Conservation (phyloP, 2,113 vertebrate genomes). For the Mesoclemmys tuberculata region DNA sequence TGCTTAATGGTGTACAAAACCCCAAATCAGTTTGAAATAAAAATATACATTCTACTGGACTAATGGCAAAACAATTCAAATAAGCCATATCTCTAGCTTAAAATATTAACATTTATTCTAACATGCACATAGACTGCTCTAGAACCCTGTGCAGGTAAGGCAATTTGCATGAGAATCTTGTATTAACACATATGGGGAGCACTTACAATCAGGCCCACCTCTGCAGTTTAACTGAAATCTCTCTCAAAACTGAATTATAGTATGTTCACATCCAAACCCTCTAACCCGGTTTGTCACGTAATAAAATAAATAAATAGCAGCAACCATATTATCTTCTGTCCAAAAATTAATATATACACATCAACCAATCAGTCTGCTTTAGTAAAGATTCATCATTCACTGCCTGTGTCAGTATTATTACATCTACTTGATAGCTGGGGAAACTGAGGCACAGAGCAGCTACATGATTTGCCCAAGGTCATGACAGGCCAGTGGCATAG, state of each 20-base stretch:
- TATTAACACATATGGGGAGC: background rate
- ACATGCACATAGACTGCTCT: background rate
- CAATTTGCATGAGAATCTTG: background rate
- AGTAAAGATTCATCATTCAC: background rate
- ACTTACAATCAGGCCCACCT: background rate
- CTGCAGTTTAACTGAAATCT: background rate
- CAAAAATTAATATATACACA: background rate
- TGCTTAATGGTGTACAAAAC: background rate
- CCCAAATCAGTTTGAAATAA: background rate
- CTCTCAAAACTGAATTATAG: background rate
- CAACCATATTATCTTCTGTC: background rate
- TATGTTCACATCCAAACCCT: background rate
- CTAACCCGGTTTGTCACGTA: background rate
- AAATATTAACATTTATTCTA: background rate
- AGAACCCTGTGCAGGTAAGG: background rate
- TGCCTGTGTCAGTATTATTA: background rate
- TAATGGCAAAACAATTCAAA: background rate
- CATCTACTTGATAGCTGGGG: background rate
- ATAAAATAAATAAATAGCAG: background rate
- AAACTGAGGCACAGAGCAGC: background rate
- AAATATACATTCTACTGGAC: background rate
- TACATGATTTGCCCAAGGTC: background rate
- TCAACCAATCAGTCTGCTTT: background rate
- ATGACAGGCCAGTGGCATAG: background rate
- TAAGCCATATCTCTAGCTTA: background rate